Evolutionary conservation across 2,888 invertebrate species (phyloP), one percentile per base, ranked within the genome.

Genomic region (Mesorhabditis spiculigera): DNA sequence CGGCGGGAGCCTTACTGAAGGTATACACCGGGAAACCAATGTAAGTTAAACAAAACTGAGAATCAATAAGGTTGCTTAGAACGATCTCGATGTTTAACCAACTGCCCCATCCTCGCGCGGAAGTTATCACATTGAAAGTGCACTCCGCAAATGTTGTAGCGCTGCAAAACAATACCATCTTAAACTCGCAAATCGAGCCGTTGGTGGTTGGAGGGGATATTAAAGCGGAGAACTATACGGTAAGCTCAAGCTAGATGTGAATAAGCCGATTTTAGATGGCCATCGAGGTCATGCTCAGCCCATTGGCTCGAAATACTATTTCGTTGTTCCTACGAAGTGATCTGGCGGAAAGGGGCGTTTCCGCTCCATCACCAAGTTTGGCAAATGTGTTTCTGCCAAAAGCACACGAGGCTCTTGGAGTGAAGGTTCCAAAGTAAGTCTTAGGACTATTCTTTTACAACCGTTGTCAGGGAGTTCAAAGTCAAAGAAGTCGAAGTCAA

Each of bases 151-250:
- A 63, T 63, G 63, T 63, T 10, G 63, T 10, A 16, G 4, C 13
- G 43, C 4, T 45, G 63, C 43, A 63, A 68, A 41, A 71, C 62
- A 73, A 72, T 43, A 66, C 67, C 45, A 44, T 64, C 4, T 45
- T 79, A 4, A 68, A 73, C 44, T 75, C 79, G 5, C 79, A 79
- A 67, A 68, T 79, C 42, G 79, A 79, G 41, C 79, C 79, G 6
- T 71, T 62, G 44, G 68, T 79, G 10, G 61, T 67, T 16, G 68
- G 75, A n/a, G 75, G 74, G 64, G 68, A 69, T 16, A 13, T 71
- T 10, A 72, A 72, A 4, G 62, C 67, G 13, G 68, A 72, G 5
- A 68, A 71, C 28, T 74, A 65, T 45, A 42, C 69, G 62, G 73
- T 78, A 5, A 4, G 67, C 28, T 28, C 28, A 28, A 28, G 28